These are phyloP conservation scores for Oostethus manadensis DNA, from an alignment of 2,113 vertebrate species.

Conservation along the genomic window DNA sequence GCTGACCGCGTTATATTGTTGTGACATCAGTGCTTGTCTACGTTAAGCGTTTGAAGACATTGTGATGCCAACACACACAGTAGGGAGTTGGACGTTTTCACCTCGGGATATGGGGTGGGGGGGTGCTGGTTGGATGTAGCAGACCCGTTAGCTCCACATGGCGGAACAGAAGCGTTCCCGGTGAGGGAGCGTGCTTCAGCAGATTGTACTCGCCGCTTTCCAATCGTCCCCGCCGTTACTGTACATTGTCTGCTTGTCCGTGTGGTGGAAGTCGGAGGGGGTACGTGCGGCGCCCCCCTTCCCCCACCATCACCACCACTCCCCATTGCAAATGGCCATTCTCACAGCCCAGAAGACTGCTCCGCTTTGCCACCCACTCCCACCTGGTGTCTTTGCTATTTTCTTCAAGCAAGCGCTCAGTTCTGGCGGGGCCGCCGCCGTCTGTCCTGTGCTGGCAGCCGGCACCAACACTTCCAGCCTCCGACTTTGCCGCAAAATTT, in stretches of 20 bases:
- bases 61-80: neutral
- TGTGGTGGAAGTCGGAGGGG: conserved; percentile 46
- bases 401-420: conserved; percentile 73
- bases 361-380: conserved; percentile 79
- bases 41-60: neutral
- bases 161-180: conserved; percentile 69
- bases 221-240: conserved; percentile 64
- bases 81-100: neutral
- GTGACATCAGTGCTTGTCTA: neutral
- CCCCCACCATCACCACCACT: neutral
- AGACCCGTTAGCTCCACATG: conserved; percentile 67
- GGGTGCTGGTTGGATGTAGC: conserved; percentile 8
- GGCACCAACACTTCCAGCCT: conserved; percentile 34
- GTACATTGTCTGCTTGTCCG: conserved; percentile 66
- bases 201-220: conserved; percentile 68
- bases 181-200: conserved; percentile 66
- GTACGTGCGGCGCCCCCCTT: conserved; percentile 57
- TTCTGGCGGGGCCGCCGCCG: conserved; percentile 75
- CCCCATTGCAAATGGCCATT: conserved; percentile 77
- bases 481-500: conserved; percentile 14
- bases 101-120: neutral
- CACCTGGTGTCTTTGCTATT: conserved; percentile 81
- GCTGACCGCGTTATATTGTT: too few relatives aligned
- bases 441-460: conserved; percentile 77
- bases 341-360: conserved; percentile 80